Evolutionary conservation across 2,113 vertebrate species (phyloP), one percentile per base, ranked within the genome.

Genomic region (Sphaerodactylus townsendi): DNA sequence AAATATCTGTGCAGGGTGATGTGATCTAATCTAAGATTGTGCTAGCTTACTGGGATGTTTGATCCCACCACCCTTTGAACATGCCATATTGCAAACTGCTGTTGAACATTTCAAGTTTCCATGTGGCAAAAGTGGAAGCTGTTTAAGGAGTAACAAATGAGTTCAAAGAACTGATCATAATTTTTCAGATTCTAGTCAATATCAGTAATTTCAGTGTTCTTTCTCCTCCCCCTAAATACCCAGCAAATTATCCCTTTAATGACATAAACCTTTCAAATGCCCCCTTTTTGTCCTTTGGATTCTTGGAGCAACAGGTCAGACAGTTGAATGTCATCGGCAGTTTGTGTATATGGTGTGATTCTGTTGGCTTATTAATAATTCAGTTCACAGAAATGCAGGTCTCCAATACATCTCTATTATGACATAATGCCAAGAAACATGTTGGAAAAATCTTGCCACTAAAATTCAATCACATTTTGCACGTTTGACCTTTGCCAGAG

Each of bases 381-480:
- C 70, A 82, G 30, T 74, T 64, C 30, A 82, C 14, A 44, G 56
- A 72, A 39, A 79, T 85, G 85, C 70, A 86, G 39, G n/a, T 86
- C 41, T 86, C 81, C 66, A 25, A 70, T 92, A 59, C 37, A 59
- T 30, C 1, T 83, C 15, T 86, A 86, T 66, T 78, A 37, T 28
- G 33, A 21, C 89, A 41, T 78, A 50, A 65, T 75, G 5, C 84
- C 80, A 90, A 77, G 41, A 86, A 69, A 56, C 48, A 7, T 73
- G n/a, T 53, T 90, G 68, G 66, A 82, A 90, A 94, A 90, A 84
- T 81, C 30, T 85, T 91, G 59, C 77, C 79, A 41, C 37, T 91
- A 62, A 83, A 91, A 92, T 83, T 50, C 77, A 89, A 88, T 88
- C 81, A 76, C 86, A 78, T 89, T 91, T 65, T 28, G 77, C 83